Conservation (phyloP, 2,888 invertebrate genomes). For the Gisinianus flammeolus region DNA sequence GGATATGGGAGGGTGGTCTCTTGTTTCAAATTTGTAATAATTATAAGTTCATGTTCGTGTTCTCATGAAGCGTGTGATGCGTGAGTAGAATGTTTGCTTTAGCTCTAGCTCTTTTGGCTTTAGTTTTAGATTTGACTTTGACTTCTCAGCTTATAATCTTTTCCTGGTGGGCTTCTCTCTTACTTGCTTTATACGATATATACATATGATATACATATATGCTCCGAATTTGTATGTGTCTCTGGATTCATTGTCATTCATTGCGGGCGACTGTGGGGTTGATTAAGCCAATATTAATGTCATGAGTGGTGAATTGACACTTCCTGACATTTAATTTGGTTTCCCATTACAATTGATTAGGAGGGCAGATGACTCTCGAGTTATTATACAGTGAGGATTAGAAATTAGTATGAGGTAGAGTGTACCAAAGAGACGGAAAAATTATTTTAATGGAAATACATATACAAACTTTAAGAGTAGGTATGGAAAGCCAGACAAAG, state of each 20-base stretch:
- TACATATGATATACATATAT: too few relatives aligned
- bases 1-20: conserved; percentile 16
- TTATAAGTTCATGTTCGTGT: conserved; percentile 23
- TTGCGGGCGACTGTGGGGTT: not conserved
- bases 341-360: not conserved
- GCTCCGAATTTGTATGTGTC: not conserved
- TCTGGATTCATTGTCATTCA: not conserved
- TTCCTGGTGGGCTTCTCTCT: too few relatives aligned
- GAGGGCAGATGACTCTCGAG: too few relatives aligned
- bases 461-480: too few relatives aligned
- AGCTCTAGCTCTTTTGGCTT: conserved; percentile 41
- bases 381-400: too few relatives aligned
- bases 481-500: too few relatives aligned
- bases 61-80: conserved; percentile 36
- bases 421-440: too few relatives aligned
- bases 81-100: conserved; percentile 27
- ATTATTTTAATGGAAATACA: too few relatives aligned
- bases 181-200: too few relatives aligned
- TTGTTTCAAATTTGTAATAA: conserved; percentile 38
- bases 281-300: not conserved
- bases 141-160: too few relatives aligned
- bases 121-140: too few relatives aligned
- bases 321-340: conserved; percentile 9
- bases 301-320: not conserved
- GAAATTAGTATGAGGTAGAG: too few relatives aligned